phyloP scores from a whole-genome alignment of 1,140 invertebrate species.

The Drosophila pseudoobscura region DNA sequence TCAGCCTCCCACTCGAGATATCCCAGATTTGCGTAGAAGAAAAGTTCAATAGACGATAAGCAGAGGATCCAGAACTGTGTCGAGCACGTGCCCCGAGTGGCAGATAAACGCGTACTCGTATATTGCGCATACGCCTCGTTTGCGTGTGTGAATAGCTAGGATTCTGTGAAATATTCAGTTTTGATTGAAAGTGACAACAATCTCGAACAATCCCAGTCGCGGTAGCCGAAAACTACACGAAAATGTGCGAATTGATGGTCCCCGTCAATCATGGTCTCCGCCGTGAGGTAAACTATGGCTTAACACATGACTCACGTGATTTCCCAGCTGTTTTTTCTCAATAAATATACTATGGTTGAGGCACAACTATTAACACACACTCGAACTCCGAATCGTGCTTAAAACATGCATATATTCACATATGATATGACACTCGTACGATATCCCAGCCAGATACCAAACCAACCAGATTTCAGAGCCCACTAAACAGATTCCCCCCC shows the following conservation, averaged over 20 bases:
- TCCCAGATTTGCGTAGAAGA: not conserved
- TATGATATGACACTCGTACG: not conserved
- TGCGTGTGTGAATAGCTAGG: not conserved
- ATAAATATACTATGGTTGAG: constrained; percentile 12
- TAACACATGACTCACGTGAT: constrained; percentile 46
- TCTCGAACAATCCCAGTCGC: too few relatives aligned
- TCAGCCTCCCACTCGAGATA: constrained; percentile 19
- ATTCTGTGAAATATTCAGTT: not conserved
- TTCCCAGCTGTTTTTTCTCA: constrained; percentile 29
- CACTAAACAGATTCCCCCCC: not conserved
- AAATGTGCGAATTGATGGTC: constrained; percentile 76
- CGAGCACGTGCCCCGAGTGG: constrained; percentile 47
- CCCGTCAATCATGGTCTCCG: constrained; percentile 69
- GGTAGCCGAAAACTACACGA: constrained; percentile 28
- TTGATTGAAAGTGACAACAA: constrained; percentile 28
- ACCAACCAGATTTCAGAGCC: not conserved
- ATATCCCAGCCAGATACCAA: constrained; percentile 16
- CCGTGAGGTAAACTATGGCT: constrained; percentile 67
- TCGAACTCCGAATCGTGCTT: constrained; percentile 18
- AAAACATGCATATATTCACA: constrained; percentile 11
- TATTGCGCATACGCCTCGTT: constrained; percentile 37
- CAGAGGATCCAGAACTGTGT: constrained; percentile 22
- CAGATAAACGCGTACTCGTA: constrained; percentile 32
- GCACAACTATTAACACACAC: constrained; percentile 18
- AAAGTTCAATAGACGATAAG: constrained; percentile 46